Evolutionary conservation across 2,113 vertebrate species (phyloP).

Genomic region (Tichodroma muraria): DNA sequence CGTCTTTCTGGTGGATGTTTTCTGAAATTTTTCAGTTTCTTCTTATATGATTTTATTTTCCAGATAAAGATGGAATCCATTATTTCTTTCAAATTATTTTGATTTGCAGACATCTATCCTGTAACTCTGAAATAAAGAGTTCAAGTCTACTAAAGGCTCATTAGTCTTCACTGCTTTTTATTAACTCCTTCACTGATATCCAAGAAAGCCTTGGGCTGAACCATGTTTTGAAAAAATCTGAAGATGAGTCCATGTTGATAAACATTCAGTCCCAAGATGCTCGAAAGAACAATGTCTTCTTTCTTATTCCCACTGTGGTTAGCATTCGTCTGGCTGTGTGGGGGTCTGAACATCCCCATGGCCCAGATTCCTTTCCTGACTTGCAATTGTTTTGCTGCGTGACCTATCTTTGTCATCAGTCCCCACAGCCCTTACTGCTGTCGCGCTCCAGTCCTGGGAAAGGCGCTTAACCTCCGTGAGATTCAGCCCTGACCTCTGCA

Average conservation of each 20-base stretch:
- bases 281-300: constrained; percentile 19
- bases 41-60: neutral
- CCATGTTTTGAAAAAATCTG: neutral
- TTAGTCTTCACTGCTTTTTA: neutral
- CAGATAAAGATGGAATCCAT: neutral
- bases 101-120: neutral
- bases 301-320: neutral
- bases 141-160: neutral
- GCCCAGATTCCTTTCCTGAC: constrained; percentile 44
- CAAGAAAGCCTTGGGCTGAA: neutral
- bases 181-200: neutral
- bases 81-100: neutral
- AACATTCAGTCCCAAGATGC: neutral
- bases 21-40: neutral
- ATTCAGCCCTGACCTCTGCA: constrained; percentile 13
- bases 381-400: neutral
- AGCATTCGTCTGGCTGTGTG: rapidly evolving
- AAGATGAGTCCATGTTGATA: neutral
- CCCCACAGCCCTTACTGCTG: neutral
- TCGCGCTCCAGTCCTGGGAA: neutral
- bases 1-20: neutral
- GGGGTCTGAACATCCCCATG: constrained; percentile 17
- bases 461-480: constrained; percentile 10
- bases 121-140: neutral
- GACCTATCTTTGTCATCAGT: constrained; percentile 32